Percentiles rank a stretch among this genome's conserved stretches.
Evolutionary conservation across 2,888 invertebrate genomes (phyloP).

Genomic region (Laothoe populi): DNA sequence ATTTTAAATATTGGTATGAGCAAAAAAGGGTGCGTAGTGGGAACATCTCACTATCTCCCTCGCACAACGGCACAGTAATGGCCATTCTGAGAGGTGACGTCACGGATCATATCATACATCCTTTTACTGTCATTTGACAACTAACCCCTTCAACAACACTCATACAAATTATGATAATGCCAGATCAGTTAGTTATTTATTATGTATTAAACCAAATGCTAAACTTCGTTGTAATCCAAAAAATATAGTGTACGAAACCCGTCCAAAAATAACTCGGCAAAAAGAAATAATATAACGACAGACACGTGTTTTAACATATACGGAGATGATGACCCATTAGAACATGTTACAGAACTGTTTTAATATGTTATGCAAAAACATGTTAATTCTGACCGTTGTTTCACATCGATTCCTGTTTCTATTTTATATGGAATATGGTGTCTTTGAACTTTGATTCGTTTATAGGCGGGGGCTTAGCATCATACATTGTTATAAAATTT

Average conservation of each 20-base stretch:
- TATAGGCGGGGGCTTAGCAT: constrained; percentile 15
- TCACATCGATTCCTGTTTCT: constrained; percentile 23
- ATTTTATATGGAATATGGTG: constrained; percentile 9
- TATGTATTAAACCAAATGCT: too few relatives aligned
- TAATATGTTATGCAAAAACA: constrained; percentile 22
- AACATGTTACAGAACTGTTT: constrained; percentile 13
- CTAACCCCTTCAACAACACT: too few relatives aligned
- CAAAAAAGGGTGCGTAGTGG: too few relatives aligned
- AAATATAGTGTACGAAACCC: not conserved
- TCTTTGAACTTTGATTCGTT: constrained; percentile 14
- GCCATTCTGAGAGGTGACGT: too few relatives aligned
- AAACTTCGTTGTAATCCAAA: too few relatives aligned
- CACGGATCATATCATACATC: too few relatives aligned
- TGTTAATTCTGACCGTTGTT: constrained; percentile 17
- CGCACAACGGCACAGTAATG: too few relatives aligned
- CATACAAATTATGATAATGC: too few relatives aligned
- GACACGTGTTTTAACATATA: constrained; percentile 7
- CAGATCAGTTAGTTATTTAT: too few relatives aligned
- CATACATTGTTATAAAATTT: not conserved
- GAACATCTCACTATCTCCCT: too few relatives aligned
- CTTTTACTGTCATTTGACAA: too few relatives aligned
- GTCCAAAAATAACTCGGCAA: not conserved
- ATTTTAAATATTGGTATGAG: too few relatives aligned
- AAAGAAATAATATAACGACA: not conserved
- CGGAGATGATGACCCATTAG: constrained; percentile 19